Conservation (phyloP, 2,113 vertebrate species). For the Epinephelus cyanopodus region DNA sequence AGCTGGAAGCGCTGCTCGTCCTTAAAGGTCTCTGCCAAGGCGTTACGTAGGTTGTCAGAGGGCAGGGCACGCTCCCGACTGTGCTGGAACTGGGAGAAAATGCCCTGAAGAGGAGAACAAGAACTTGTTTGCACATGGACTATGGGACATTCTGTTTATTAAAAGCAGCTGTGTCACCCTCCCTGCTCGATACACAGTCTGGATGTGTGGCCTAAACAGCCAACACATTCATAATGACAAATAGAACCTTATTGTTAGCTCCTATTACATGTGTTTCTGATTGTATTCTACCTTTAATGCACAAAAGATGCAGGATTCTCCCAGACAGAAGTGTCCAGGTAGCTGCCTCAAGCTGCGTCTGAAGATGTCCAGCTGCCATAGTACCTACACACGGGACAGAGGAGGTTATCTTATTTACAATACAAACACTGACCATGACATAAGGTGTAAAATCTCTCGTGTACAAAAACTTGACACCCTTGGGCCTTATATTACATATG, state of each 20-base stretch:
- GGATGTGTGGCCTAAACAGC: conserved; percentile 12
- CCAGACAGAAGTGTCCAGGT: conserved; percentile 93
- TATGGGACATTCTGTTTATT: conserved; percentile 20
- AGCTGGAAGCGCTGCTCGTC: conserved; percentile 98
- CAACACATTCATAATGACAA: not conserved
- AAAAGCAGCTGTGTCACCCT: conserved; percentile 23
- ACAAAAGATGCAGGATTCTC: conserved; percentile 98
- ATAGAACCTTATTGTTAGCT: not conserved
- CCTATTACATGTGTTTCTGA: not conserved
- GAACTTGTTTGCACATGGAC: conserved; percentile 17
- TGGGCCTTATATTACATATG: not conserved
- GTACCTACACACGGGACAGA: conserved; percentile 83
- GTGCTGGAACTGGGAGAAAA: conserved; percentile 96
- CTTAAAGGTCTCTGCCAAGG: conserved; percentile 97
- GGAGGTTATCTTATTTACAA: not conserved
- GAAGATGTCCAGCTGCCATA: conserved; percentile 99
- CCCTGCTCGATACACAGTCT: conserved; percentile 4
- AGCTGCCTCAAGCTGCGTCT: conserved; percentile 94
- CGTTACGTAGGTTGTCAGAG: conserved; percentile 94
- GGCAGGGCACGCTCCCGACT: conserved; percentile 96
- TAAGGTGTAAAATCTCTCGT: not conserved
- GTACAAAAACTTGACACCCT: not conserved
- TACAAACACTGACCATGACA: not conserved
- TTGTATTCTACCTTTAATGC: conserved; percentile 91
- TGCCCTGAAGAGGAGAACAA: conserved; percentile 83